Conservation (phyloP, 2,113 vertebrate genomes). For the Stomatorhinus ivindoensis region DNA sequence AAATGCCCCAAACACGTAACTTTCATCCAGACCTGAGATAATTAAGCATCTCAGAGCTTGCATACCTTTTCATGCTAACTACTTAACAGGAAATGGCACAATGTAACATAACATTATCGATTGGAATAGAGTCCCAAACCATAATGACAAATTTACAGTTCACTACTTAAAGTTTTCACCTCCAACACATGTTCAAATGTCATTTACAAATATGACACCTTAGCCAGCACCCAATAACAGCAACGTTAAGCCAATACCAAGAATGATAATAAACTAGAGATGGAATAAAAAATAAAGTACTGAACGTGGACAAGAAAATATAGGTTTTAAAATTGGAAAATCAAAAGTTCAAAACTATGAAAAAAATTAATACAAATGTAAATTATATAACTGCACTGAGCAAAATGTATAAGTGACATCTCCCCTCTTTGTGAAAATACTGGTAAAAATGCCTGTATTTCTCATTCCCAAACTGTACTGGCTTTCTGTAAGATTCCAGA, state of each 20-base stretch:
- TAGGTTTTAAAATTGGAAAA: background rate
- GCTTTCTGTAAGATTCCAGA: background rate
- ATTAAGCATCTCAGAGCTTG: background rate
- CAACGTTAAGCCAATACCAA: background rate
- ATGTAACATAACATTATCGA: background rate
- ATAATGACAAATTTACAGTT: background rate
- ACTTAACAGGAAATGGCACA: background rate
- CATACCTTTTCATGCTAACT: background rate
- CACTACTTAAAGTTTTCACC: background rate
- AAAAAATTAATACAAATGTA: background rate
- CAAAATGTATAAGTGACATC: background rate
- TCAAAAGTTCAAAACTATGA: background rate
- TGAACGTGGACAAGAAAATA: background rate
- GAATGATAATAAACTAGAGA: background rate
- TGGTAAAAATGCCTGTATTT: background rate
- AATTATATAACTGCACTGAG: background rate
- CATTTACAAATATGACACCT: background rate
- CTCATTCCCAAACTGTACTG: background rate
- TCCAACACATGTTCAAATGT: background rate
- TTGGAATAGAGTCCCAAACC: background rate
- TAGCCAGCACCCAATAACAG: background rate
- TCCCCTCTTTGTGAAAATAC: background rate
- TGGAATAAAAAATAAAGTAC: background rate
- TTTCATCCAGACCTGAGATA: background rate
- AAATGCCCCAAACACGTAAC: no score